Conservation (phyloP, 37 sponge, comb jelly and placozoan genomes). For the Ianthella basta region DNA sequence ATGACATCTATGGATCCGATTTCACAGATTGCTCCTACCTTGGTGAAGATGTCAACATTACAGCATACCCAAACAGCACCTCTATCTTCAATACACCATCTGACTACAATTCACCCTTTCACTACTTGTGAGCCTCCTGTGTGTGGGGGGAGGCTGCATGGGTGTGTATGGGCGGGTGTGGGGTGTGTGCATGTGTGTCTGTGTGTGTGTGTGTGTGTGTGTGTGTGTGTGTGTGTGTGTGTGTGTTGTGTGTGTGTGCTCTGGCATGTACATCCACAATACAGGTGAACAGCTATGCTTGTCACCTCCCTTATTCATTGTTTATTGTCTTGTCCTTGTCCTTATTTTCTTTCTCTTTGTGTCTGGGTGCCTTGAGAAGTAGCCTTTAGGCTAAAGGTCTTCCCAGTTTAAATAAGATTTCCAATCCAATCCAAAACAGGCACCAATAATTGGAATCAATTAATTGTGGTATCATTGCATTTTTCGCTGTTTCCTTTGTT, state of each 20-base stretch:
- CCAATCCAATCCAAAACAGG: too few relatives aligned
- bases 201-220: conserved; percentile 36
- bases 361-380: too few relatives aligned
- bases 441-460: too few relatives aligned
- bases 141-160: not conserved
- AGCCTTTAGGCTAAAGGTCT: too few relatives aligned
- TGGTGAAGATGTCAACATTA: not conserved
- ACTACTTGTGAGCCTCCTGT: not conserved
- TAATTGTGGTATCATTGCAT: too few relatives aligned
- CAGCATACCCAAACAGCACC: not conserved
- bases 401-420: too few relatives aligned
- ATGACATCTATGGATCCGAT: not conserved
- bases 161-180: not conserved
- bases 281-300: not conserved
- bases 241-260: conserved; percentile 23
- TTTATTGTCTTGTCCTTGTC: too few relatives aligned
- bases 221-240: conserved; percentile 36
- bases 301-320: too few relatives aligned
- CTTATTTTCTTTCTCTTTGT: too few relatives aligned
- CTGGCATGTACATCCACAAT: not conserved
- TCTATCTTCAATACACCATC: not conserved
- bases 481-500: too few relatives aligned
- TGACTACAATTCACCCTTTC: not conserved
- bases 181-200: conserved; percentile 16
- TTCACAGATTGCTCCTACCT: not conserved